Evolutionary conservation across 2,888 invertebrate species (phyloP), one percentile per base, ranked within the genome.

Genomic region (Pyralis farinalis): DNA sequence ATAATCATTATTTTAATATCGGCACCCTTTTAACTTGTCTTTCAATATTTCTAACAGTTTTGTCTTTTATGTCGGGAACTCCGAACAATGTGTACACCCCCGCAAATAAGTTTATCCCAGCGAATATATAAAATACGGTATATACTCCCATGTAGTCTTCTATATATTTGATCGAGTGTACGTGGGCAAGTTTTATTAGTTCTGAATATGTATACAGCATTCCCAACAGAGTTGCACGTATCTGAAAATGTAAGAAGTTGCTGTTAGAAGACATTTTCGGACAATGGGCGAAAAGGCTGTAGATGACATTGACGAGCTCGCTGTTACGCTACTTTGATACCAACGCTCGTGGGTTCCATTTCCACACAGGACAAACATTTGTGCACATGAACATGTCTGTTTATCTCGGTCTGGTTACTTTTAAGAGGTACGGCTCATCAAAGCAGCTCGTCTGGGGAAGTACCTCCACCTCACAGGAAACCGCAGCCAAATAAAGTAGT

Each of bases 61-160:
- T 78, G 10, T 61, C 55, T 9, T 59, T 78, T 6, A 79, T 53
- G 3, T 63, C 54, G 0, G 86, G 86, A 4, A 83, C 42, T 1
- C 53, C 63, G 1, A 78, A 76, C 1, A 83, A 34, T 0, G 71
- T 50, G 58, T 84, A 86, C 46, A 85, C 76, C 1, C 70, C 76
- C 0, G 75, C 83, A 41, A 69, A 73, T 29, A 86, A 44, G 62
- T 83, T 85, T 11, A 85, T 47, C 41, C 70, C 45, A 0, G 82
- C 71, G 39, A 79, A 87, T 47, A 85, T 60, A 45, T 83, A 85
- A 34, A 82, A 65, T 6, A 77, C 45, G 0, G 75, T 71, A 44
- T 82, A 79, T 0, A 78, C 47, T 0, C 86, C 85, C 28, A 83
- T 51, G 49, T 71, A 66, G 8, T 75, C 64, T 51, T 84, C 83